Evolutionary conservation across 1,140 invertebrate genomes (phyloP), one percentile per base, ranked within the genome.

Genomic region (Saccostrea cuccullata): DNA sequence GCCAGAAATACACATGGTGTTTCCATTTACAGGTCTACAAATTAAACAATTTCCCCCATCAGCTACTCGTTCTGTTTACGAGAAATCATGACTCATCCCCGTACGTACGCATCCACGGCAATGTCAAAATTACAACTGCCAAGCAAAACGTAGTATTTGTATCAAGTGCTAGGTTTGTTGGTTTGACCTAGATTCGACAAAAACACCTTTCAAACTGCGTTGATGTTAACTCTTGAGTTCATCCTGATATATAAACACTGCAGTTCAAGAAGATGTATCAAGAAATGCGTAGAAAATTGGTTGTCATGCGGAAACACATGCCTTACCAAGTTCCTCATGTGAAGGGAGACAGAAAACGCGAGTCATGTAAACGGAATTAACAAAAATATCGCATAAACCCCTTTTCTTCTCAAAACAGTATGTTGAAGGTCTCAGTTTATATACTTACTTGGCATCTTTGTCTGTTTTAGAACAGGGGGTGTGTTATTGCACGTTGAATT

Each of bases 71-170:
- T 15, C 15, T 77, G 70, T 11, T 77, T 30, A 2, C 13, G 26
- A 6, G 11, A 47, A 30, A 36, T 36, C 70, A 11, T 77, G 26
- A 77, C 70, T 77, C 70, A 30, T 13, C 30, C 47, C 23, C 30
- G 9, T 77, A 36, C 70, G 26, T 1, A 30, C 26, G 17, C 15
- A 77, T 30, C 30, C 26, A 15, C 70, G 30, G 20, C 70, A 15
- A 30, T 77, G 70, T 77, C 70, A 77, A 77, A 77, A 77, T 77
- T 77, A 77, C 70, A 77, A 77, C 70, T 36, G 70, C 70, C 11
- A 77, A 26, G 26, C 70, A 30, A 5, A 20, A 12, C 70, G 70
- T 77, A 77, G 70, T 77, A 77, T 9, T 30, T 36, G 11, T 36
- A 77, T 77, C 26, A 77, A 77, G 70, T 77, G 23, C 30, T 12